A percentile compares a stretch with the other conserved stretches of the same genome.
Evolutionary conservation across 2,113 vertebrate species (phyloP).

Genomic region (Chrysochloris asiatica): DNA sequence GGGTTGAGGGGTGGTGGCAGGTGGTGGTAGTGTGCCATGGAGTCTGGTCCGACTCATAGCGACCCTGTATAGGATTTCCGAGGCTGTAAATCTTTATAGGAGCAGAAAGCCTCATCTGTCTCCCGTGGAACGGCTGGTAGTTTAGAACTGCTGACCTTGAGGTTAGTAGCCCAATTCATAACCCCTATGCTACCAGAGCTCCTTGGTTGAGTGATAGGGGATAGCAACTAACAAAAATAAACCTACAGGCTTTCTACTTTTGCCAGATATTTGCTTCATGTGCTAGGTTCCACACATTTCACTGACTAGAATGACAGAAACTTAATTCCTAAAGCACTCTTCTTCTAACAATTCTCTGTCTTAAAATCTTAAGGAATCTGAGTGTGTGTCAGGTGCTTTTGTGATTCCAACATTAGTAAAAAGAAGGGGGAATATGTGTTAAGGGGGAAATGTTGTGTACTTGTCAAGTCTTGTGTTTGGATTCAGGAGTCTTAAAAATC

Average conservation of each 20-base stretch:
- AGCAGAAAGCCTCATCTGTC: too few species aligned
- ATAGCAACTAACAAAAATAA: background rate
- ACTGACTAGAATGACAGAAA: background rate
- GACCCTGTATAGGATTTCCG: too few species aligned
- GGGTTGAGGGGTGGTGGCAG: background rate
- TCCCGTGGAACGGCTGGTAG: too few species aligned
- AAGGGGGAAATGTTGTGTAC: background rate
- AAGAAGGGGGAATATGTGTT: background rate
- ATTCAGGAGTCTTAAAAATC: constrained; percentile 27
- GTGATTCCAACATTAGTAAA: background rate
- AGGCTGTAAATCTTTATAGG: too few species aligned
- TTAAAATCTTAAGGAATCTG: background rate
- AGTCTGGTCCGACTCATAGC: too few species aligned
- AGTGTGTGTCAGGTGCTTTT: background rate
- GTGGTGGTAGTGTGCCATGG: too few species aligned
- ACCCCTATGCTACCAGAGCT: too few species aligned
- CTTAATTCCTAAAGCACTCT: background rate
- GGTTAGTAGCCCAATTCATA: too few species aligned
- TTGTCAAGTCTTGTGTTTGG: background rate
- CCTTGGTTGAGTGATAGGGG: too few species aligned
- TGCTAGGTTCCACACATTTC: background rate
- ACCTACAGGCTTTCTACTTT: rapidly evolving
- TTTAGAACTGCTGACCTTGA: too few species aligned
- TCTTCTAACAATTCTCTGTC: background rate
- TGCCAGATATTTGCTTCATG: background rate